These are phyloP conservation scores for Salticus scenicus DNA, from an alignment of 2,888 invertebrate genomes.

Conservation along the genomic window DNA sequence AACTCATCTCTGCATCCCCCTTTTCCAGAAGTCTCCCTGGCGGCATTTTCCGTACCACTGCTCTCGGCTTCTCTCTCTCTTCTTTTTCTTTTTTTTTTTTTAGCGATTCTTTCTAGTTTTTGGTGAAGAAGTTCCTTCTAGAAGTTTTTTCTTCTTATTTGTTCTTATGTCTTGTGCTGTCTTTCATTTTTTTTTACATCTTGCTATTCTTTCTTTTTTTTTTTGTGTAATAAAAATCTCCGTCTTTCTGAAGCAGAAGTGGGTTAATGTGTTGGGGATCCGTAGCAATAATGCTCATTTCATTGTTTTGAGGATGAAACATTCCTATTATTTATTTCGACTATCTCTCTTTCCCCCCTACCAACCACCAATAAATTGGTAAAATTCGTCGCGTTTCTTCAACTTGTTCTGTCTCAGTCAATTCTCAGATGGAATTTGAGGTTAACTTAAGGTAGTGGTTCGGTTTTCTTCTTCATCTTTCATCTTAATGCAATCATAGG, in stretches of 20 bases:
- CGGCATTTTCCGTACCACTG: slow-evolving; percentile 68
- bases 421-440: no score
- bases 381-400: no score
- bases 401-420: no score
- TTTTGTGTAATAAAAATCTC: slow-evolving; percentile 31
- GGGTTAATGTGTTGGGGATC: slow-evolving; percentile 30
- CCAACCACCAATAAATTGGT: no score
- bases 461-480: no score
- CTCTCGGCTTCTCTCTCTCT: slow-evolving; percentile 33
- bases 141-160: slow-evolving; percentile 13
- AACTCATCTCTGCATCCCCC: slow-evolving; percentile 39
- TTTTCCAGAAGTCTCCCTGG: slow-evolving; percentile 58
- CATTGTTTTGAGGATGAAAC: neutral
- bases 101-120: slow-evolving; percentile 23
- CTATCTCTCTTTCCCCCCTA: neutral
- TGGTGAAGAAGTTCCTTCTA: slow-evolving; percentile 37
- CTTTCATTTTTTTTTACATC: slow-evolving; percentile 18
- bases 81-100: slow-evolving; percentile 15
- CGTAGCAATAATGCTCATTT: slow-evolving; percentile 14
- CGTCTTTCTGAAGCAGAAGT: neutral
- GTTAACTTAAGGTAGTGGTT: no score
- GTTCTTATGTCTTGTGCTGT: slow-evolving; percentile 19
- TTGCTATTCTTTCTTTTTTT: slow-evolving; percentile 12
- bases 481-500: no score
- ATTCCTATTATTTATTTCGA: neutral